phyloP scores from a whole-genome alignment of 2,797 vertebrate genomes.

The Peromyscus aztecus region DNA sequence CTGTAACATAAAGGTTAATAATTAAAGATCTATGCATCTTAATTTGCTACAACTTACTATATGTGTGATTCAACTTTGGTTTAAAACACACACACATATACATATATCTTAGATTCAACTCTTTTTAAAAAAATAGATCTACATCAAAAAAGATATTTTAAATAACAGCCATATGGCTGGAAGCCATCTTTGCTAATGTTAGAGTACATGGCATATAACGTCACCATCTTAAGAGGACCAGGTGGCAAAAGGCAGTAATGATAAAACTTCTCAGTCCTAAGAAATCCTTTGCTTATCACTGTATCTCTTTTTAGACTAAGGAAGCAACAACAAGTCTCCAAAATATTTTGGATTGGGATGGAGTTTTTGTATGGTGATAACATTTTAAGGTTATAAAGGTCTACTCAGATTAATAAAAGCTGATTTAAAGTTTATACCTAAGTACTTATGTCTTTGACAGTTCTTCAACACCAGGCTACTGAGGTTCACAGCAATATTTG shows the following conservation, averaged over 20 bases:
- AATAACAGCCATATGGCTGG: not conserved
- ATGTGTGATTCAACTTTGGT: not conserved
- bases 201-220: not conserved
- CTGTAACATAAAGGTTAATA: not conserved
- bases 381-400: not conserved
- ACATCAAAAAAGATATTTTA: not conserved
- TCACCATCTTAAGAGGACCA: not conserved
- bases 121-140: not conserved
- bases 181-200: not conserved
- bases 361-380: not conserved
- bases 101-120: not conserved
- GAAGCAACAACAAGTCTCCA: not conserved
- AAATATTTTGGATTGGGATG: not conserved
- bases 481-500: not conserved
- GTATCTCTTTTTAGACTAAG: not conserved
- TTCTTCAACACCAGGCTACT: not conserved
- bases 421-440: not conserved
- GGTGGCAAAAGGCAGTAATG: not conserved
- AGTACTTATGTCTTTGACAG: not conserved
- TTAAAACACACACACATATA: not conserved
- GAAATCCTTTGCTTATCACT: not conserved
- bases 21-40: not conserved
- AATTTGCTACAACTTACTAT: not conserved
- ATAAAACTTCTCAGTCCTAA: not conserved
- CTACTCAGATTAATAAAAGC: not conserved